Base-by-base conservation (phyloP, 2,888 invertebrate species). In the Heteropelma amictum region DNA sequence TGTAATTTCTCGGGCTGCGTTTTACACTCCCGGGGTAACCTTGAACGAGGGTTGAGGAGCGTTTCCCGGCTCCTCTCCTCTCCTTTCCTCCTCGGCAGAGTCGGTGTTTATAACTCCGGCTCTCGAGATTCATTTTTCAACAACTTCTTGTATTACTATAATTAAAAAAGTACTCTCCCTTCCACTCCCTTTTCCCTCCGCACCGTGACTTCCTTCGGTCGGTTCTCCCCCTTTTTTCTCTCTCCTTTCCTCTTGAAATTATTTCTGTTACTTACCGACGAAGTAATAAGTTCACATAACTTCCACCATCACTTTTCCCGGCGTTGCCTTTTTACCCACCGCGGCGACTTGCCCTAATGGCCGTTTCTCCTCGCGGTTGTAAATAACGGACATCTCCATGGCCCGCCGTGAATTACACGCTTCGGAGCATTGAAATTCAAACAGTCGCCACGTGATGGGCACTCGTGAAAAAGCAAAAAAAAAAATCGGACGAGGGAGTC, bases 1-100 rank as follows among this genome's bases (percentile, higher is more conserved):
- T 69, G 63, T 69, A 64, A 69, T 69, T 53, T 69, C 51, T 58
- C 30, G 33, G 19, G 56, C 35, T 68, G 51, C 56, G 69, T 69
- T 72, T 54, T 61, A 19, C 35, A 26, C 54, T 1, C 35, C 4
- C 3, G 1, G 42, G 28, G 45, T 61, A 40, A 68, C 30, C 33
- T 51, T 58, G 49, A 28, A 23, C 12, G 28, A 40, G 30, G 33
- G 23, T 45, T 19, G 23, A 47, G 8, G 51, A 23, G 40, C 35
- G 30, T 35, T 49, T 49, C 49, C 49, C 35, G 49, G 28, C n/a
- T n/a, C n/a, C n/a, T n/a, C n/a, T n/a, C n/a, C n/a, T n/a, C n/a
- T n/a, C n/a, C n/a, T n/a, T n/a, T n/a, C n/a, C n/a, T n/a, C n/a
- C n/a, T n/a, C n/a, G n/a, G n/a, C n/a, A n/a, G n/a, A n/a, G n/a